These are phyloP conservation scores for Clytia hemisphaerica DNA, from an alignment of 30 jellyfish, hydroid and myxozoan species.

Conservation along the genomic window DNA sequence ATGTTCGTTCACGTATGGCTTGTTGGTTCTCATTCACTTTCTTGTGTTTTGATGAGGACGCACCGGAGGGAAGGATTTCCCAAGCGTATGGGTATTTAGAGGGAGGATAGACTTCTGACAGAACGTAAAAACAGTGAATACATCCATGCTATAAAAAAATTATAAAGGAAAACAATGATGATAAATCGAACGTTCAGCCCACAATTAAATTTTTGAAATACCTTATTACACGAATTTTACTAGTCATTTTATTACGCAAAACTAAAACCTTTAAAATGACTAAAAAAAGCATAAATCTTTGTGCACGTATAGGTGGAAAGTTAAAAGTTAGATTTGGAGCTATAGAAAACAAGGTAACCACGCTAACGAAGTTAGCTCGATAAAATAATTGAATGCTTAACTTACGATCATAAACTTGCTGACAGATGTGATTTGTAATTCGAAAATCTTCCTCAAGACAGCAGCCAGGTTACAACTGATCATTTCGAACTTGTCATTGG, in stretches of 20 bases:
- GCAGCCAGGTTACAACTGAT: conserved; percentile 40
- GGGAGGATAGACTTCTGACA: conserved; percentile 78
- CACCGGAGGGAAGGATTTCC: conserved; percentile 75
- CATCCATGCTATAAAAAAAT: conserved; percentile 73
- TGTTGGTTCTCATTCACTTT: conserved; percentile 16
- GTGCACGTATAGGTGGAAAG: too few species aligned
- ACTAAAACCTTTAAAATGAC: too few species aligned
- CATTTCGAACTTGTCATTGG: conserved; percentile 29
- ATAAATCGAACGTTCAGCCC: background rate
- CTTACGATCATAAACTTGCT: conserved; percentile 62
- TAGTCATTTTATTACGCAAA: too few species aligned
- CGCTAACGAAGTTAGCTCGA: too few species aligned
- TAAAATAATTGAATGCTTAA: background rate
- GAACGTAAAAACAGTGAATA: conserved; percentile 58
- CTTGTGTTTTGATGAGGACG: conserved; percentile 15
- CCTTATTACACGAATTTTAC: background rate
- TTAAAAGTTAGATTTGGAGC: too few species aligned
- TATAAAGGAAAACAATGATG: background rate
- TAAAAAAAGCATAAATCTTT: too few species aligned
- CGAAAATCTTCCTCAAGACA: conserved; percentile 33
- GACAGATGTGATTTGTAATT: conserved; percentile 25
- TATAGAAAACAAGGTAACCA: too few species aligned
- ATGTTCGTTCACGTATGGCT: conserved; percentile 28
- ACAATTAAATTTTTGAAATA: background rate
- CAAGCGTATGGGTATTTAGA: conserved; percentile 79